These are phyloP conservation scores for Propithecus perrieri DNA, from an alignment of 2,797 vertebrate species.

Conservation along the genomic window DNA sequence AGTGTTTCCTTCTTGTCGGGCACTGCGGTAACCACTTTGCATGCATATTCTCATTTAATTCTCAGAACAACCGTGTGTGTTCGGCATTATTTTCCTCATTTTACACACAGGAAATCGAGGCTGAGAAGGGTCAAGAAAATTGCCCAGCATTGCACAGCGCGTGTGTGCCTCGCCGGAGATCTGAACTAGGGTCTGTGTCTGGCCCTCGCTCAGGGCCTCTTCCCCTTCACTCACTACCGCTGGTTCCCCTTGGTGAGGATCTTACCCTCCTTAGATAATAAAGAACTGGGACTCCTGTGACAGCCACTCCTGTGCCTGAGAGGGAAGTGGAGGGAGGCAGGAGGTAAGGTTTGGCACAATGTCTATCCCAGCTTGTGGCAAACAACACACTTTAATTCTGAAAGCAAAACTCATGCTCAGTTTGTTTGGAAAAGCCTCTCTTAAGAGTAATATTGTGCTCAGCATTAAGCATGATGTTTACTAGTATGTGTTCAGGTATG, in stretches of 20 bases:
- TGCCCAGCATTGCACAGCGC: neutral
- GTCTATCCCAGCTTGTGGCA: neutral
- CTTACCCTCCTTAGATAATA: neutral
- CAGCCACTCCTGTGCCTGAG: neutral
- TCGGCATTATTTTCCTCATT: neutral
- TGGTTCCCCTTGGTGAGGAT: neutral
- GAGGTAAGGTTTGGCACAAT: neutral
- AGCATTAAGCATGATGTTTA: neutral
- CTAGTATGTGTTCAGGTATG: neutral
- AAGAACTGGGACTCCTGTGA: neutral
- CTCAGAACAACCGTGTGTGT: neutral
- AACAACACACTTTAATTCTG: neutral
- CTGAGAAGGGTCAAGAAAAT: neutral
- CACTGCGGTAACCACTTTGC: neutral
- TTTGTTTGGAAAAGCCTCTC: slow-evolving; percentile 29
- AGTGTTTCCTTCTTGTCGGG: neutral
- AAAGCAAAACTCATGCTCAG: slow-evolving; percentile 13
- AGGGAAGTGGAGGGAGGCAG: neutral
- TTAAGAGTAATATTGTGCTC: neutral
- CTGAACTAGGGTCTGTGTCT: neutral
- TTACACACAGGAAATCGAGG: neutral
- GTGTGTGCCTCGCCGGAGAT: neutral
- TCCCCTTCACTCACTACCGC: neutral
- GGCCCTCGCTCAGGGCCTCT: neutral
- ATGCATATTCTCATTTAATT: neutral